Conservation (phyloP, 2,888 invertebrate genomes). For the Julus scanicus region DNA sequence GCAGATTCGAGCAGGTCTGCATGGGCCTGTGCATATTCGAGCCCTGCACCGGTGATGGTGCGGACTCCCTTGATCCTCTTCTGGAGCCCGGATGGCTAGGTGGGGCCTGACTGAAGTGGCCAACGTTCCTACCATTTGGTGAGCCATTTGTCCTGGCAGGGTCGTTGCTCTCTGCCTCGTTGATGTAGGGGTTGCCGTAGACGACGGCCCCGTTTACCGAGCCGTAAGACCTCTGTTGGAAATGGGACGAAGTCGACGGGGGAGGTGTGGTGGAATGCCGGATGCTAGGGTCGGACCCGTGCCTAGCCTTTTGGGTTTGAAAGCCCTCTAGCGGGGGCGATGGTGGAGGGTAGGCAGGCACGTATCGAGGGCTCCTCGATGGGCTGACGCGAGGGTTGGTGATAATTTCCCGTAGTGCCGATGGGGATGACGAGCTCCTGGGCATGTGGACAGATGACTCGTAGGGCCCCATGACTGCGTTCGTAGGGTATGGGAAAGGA, state of each 20-base stretch:
- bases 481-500: background rate
- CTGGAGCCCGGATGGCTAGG: background rate
- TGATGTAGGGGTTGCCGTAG: slow-evolving; percentile 48
- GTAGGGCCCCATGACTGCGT: background rate
- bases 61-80: background rate
- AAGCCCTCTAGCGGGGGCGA: background rate
- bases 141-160: background rate
- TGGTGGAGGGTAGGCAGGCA: slow-evolving; percentile 44
- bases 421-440: background rate
- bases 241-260: background rate
- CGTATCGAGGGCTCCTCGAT: slow-evolving; percentile 29
- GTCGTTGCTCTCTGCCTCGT: background rate
- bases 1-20: background rate
- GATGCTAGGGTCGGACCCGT: slow-evolving; percentile 56
- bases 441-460: background rate
- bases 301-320: background rate
- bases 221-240: slow-evolving; percentile 36
- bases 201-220: slow-evolving; percentile 53
- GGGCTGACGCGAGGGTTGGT: background rate
- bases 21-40: background rate
- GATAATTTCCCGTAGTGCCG: background rate
- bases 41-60: background rate
- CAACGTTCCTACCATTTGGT: no score
- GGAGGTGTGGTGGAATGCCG: slow-evolving; percentile 31
- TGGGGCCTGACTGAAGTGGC: background rate